phyloP scores from a whole-genome alignment of 2,888 invertebrate species.

The Lasioglossum zephyrum region DNA sequence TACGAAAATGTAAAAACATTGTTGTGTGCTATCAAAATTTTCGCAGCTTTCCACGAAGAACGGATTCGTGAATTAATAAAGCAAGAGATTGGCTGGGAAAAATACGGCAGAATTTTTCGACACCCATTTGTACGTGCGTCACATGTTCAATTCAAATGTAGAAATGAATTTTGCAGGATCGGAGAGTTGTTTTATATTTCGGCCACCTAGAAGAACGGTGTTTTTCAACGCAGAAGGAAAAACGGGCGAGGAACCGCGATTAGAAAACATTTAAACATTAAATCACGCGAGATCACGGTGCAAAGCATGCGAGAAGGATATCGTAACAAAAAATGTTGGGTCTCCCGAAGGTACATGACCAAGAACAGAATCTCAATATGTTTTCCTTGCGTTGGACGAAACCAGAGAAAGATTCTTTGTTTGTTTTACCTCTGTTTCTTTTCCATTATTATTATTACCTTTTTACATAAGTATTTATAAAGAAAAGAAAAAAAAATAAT shows the following conservation, averaged over 20 bases:
- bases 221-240: background rate
- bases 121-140: background rate
- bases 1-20: too few species aligned
- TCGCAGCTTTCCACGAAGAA: too few species aligned
- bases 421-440: background rate
- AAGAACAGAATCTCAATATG: background rate
- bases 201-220: background rate
- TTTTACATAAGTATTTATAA: too few species aligned
- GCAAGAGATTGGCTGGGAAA: too few species aligned
- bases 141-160: background rate
- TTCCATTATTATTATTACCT: too few species aligned
- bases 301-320: background rate
- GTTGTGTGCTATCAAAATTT: too few species aligned
- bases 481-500: too few species aligned
- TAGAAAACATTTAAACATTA: background rate
- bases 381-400: background rate
- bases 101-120: background rate
- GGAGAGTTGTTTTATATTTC: background rate
- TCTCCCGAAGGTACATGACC: background rate
- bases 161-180: background rate
- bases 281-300: background rate
- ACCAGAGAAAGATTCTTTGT: background rate
- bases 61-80: too few species aligned
- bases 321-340: background rate
- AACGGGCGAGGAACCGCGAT: background rate